phyloP scores from a whole-genome alignment of 2,888 invertebrate species.

The Hartigia nigra region DNA sequence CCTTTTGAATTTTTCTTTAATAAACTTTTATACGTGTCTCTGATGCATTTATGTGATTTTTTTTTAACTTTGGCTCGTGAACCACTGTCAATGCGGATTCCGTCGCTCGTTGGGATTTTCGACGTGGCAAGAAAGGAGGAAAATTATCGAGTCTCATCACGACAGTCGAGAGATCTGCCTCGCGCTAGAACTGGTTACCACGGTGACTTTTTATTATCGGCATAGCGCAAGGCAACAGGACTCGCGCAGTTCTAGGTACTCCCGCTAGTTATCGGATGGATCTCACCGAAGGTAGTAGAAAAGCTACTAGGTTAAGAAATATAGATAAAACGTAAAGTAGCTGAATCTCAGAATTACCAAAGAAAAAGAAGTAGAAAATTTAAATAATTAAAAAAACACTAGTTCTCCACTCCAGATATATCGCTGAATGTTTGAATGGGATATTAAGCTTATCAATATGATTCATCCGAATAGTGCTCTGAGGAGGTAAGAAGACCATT shows the following conservation, averaged over 20 bases:
- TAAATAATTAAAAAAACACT: neutral
- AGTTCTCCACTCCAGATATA: neutral
- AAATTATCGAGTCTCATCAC: constrained; percentile 40
- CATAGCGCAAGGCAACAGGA: constrained; percentile 22
- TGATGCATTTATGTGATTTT: neutral
- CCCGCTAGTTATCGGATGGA: neutral
- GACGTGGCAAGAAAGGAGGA: neutral
- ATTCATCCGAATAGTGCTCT: neutral
- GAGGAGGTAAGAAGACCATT: neutral
- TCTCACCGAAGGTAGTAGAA: constrained; percentile 1
- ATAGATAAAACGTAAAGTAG: neutral
- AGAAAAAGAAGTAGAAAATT: neutral
- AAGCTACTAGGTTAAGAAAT: constrained; percentile 1
- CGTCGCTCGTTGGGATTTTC: neutral
- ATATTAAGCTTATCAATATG: constrained; percentile 8
- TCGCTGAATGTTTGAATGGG: constrained; percentile 4
- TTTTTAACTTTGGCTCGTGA: neutral
- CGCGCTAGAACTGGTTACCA: constrained; percentile 43
- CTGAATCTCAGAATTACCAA: neutral
- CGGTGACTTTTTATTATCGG: constrained; percentile 46
- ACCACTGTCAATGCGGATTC: neutral
- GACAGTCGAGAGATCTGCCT: constrained; percentile 23
- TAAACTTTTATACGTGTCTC: neutral
- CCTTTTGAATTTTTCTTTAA: neutral
- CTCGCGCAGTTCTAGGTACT: constrained; percentile 35